Evolutionary conservation across 2,888 invertebrate species (phyloP).

Genomic region (Drosophila cognata): DNA sequence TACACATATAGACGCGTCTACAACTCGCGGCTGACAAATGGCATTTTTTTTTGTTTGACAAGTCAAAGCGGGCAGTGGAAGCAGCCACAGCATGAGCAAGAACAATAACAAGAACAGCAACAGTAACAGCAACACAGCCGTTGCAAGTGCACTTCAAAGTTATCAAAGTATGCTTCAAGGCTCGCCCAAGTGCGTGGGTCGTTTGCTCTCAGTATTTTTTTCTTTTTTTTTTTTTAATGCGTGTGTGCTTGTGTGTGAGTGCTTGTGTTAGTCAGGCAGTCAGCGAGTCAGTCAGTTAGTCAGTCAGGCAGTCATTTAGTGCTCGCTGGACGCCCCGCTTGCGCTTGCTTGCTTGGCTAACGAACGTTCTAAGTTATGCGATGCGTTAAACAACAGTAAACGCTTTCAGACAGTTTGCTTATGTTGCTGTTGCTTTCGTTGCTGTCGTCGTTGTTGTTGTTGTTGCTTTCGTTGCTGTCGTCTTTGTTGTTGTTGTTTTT

Average conservation of each 20-base stretch:
- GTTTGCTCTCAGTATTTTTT: slow-evolving; percentile 1
- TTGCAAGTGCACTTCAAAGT: slow-evolving; percentile 72
- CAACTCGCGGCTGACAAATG: slow-evolving; percentile 60
- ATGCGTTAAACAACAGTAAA: slow-evolving; percentile 52
- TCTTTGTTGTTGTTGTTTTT: slow-evolving; percentile 18
- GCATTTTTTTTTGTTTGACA: slow-evolving; percentile 70
- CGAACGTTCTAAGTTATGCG: slow-evolving; percentile 49
- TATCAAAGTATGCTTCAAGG: slow-evolving; percentile 73
- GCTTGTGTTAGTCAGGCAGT: slow-evolving; percentile 5
- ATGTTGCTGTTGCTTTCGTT: slow-evolving; percentile 15
- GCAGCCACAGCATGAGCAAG: slow-evolving; percentile 26
- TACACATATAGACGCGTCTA: slow-evolving; percentile 18
- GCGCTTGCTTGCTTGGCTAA: slow-evolving; percentile 32
- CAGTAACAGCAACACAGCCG: slow-evolving; percentile 28
- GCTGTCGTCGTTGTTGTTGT: slow-evolving; percentile 15
- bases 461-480: slow-evolving; percentile 13
- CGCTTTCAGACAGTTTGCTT: slow-evolving; percentile 52
- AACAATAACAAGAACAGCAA: slow-evolving; percentile 18
- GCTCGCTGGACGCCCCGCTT: slow-evolving; percentile 48
- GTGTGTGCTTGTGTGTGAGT: slow-evolving; percentile 5
- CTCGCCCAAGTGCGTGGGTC: slow-evolving; percentile 57
- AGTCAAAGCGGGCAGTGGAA: slow-evolving; percentile 54
- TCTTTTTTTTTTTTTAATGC: not conserved
- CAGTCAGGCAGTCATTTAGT: slow-evolving; percentile 33
- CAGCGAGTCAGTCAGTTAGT: slow-evolving; percentile 23